A percentile compares a stretch with the other conserved stretches of the same genome.
Conservation (phyloP, 2,113 vertebrate genomes). For the Rallus limicola region DNA sequence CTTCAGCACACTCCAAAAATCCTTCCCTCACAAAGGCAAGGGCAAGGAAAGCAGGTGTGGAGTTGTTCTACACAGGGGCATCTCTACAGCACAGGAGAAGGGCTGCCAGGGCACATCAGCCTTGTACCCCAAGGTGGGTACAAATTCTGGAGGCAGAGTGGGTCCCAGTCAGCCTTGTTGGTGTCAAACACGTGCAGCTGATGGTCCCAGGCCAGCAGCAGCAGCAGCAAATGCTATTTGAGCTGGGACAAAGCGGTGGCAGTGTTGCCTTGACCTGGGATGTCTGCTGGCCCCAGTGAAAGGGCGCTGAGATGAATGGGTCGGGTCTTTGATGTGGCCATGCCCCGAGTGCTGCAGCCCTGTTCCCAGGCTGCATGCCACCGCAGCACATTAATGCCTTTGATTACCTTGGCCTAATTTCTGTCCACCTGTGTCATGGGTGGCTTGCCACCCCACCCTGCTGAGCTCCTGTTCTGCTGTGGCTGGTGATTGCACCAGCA, state of each 20-base stretch:
- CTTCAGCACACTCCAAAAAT: background rate
- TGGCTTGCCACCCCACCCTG: background rate
- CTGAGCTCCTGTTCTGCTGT: background rate
- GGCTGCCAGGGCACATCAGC: background rate
- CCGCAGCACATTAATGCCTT: background rate
- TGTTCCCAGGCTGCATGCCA: background rate
- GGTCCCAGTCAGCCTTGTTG: background rate
- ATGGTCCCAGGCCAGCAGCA: background rate
- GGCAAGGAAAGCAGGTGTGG: background rate
- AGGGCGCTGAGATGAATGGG: background rate
- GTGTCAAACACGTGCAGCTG: background rate
- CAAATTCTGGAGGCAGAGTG: background rate
- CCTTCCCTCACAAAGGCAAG: rapidly evolving
- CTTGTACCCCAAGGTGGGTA: background rate
- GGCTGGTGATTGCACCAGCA: background rate
- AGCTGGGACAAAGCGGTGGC: background rate
- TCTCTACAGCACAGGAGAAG: background rate
- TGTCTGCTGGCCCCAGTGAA: background rate
- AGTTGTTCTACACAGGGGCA: background rate
- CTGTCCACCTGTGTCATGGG: constrained; percentile 12
- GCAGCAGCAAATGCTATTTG: background rate
- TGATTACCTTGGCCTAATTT: constrained; percentile 17
- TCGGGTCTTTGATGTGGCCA: background rate
- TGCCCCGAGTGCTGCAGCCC: background rate
- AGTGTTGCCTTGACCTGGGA: background rate